A percentile compares a stretch with the other conserved stretches of the same genome.
phyloP scores from a whole-genome alignment of 1,140 invertebrate species.

The Ceratosolen solmsi region DNA sequence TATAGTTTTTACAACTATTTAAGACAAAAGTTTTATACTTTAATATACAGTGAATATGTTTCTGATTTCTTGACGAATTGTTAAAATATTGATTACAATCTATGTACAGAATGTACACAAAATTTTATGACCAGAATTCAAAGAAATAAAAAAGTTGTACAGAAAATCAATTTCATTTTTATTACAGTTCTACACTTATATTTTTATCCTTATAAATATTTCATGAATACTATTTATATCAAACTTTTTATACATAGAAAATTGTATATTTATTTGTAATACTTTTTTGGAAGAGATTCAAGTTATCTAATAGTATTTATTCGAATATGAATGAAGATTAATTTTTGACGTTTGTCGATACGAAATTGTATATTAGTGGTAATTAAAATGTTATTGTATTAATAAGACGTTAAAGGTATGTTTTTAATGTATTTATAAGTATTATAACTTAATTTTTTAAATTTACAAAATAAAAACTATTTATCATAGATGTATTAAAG shows the following conservation, averaged over 20 bases:
- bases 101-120: background rate
- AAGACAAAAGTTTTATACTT: constrained; percentile 11
- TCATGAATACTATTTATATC: constrained; percentile 28
- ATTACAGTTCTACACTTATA: constrained; percentile 15
- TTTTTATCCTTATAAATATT: constrained; percentile 24
- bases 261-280: constrained; percentile 7
- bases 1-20: background rate
- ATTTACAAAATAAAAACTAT: too few relatives aligned
- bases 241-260: constrained; percentile 28
- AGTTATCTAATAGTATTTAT: background rate
- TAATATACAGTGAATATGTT: constrained; percentile 7
- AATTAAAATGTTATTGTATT: too few relatives aligned
- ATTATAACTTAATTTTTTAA: too few relatives aligned
- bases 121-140: constrained; percentile 20
- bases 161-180: constrained; percentile 31
- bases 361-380: too few relatives aligned
- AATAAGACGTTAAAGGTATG: too few relatives aligned
- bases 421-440: too few relatives aligned
- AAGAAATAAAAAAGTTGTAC: constrained; percentile 32
- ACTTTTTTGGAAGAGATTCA: background rate
- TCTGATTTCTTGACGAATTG: constrained; percentile 50
- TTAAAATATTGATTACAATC: constrained; percentile 19
- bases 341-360: background rate
- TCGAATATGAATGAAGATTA: background rate
- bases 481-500: too few relatives aligned